Base-by-base conservation (phyloP, 2,113 vertebrate species). In the Zapus hudsonius region DNA sequence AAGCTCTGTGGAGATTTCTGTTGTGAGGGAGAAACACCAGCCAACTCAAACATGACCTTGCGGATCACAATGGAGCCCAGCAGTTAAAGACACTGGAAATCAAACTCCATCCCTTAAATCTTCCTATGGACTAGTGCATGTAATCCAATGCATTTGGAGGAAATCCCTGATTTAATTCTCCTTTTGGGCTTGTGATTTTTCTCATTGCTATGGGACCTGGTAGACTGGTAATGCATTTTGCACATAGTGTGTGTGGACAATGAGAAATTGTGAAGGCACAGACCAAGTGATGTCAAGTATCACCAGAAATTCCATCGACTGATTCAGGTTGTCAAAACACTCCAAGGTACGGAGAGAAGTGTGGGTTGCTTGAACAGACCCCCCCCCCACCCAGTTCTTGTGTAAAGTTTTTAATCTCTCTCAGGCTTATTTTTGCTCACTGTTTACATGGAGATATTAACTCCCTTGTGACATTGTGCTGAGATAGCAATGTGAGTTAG, bases 1-100 rank as follows among this genome's bases (percentile, higher is more conserved):
- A 92, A 91, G 76, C 70, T 95, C 88, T 95, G 93, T 94, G 91
- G 91, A 73, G 84, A 89, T 79, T 82, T 94, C 87, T 89, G 87
- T 91, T 89, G 91, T 94, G 74, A 89, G 92, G 72, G 57, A 92
- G 61, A 94, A 91, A 27, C 78, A 90, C 79, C 92, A 57, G 84
- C 67, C 95, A 89, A 57, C 55, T 84, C 75, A 52, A 75, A 61
- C 36, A 57, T 80, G 69, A 93, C 89, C 40, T 70, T 76, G 44
- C 20, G 10, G 69, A 22, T 79, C 42, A 80, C 79, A 66, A 42
- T 7, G 94, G 59, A 81, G 36, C 59, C 23, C 3, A 44, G 31
- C 9, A 19, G 33, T 88, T 13, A 66, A 80, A 70, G 80, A 40
- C 69, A 93, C 20, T 81, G 40, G 88, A 78, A 74, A 47, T 33